Base-by-base conservation (phyloP, 2,888 invertebrate genomes). In the Congeria kusceri region DNA sequence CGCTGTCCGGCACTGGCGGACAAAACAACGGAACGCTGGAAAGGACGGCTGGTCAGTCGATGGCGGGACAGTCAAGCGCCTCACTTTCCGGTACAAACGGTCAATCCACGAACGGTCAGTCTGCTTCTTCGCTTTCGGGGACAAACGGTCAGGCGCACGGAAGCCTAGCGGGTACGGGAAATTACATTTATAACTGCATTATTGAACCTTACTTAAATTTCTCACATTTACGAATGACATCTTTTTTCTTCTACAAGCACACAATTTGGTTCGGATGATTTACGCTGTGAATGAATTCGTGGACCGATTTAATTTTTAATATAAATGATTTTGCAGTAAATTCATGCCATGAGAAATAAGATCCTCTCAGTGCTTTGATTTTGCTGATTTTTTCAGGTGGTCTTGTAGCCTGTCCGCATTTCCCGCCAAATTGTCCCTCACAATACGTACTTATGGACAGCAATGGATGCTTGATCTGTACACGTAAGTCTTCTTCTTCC, bases 401-500 rank as follows among this genome's bases (percentile, higher is more conserved):
- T 5, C 25, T 62, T 9, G 25, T 49, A 20, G 32, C 53, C 1
- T 81, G 81, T 62, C 75, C 75, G n/a, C 67, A 68, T 23, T 81
- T 68, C 44, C 81, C 77, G 23, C 65, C 74, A 1, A 73, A 77
- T 64, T 81, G 81, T 53, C 81, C 77, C 13, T 56, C 39, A 13
- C 46, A 61, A 5, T 81, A 65, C 49, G 72, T 75, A 20, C 59
- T 46, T 29, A 11, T 81, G 5, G 75, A 76, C 29, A 27, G 53
- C 3, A 72, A 71, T 29, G 75, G 77, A 4, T 81, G 81, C 29
- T 66, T 77, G 1, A 32, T 62, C 13, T 81, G 81, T 46, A 75
- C 81, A 46, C 56, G 77, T 75, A 68, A 68, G 75, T 67, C n/a
- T 9, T 28, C 25, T 15, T 9, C 18, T 49, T 25, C n/a, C n/a